Percentiles rank a stretch among this genome's conserved stretches.
Evolutionary conservation across 2,797 vertebrate species (phyloP).

Genomic region (Tauraco hartlaubi): DNA sequence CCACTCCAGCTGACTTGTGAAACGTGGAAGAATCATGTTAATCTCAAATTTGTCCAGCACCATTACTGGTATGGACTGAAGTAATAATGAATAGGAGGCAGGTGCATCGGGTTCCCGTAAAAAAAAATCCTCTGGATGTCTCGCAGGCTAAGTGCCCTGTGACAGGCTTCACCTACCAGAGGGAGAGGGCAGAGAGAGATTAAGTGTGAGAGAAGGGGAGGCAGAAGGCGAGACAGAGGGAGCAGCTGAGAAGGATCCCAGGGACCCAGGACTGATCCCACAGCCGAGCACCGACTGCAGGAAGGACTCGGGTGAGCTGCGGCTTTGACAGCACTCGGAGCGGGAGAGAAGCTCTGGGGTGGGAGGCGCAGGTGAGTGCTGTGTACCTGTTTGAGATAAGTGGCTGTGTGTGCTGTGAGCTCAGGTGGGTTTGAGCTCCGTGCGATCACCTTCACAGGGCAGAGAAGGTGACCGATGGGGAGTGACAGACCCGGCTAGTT

Average conservation of each 20-base stretch:
- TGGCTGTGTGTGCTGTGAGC: not conserved
- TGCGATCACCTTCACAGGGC: not conserved
- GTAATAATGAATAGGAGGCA: constrained; percentile 38
- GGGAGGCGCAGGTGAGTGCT: not conserved
- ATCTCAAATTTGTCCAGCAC: constrained; percentile 22
- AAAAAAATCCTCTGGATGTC: constrained; percentile 1
- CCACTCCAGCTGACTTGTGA: not conserved
- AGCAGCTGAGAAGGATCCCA: not conserved
- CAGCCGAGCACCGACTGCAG: not conserved
- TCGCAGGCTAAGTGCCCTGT: constrained; percentile 21
- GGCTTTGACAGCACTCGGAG: not conserved
- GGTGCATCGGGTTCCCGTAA: constrained; percentile 2
- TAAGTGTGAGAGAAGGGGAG: constrained; percentile 14
- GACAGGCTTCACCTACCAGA: constrained; percentile 34
- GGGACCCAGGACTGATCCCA: constrained; percentile 26
- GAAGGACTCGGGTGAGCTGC: not conserved
- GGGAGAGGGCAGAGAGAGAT: not conserved
- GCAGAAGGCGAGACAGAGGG: constrained; percentile 50
- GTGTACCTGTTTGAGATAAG: not conserved
- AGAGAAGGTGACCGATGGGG: not conserved
- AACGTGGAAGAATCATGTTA: not conserved
- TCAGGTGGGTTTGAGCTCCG: not conserved
- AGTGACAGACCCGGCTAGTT: not conserved
- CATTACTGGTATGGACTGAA: constrained; percentile 39
- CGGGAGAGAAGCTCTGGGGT: not conserved